These are phyloP conservation scores for Zootermopsis nevadensis DNA, from an alignment of 2,888 invertebrate genomes.

Conservation along the genomic window DNA sequence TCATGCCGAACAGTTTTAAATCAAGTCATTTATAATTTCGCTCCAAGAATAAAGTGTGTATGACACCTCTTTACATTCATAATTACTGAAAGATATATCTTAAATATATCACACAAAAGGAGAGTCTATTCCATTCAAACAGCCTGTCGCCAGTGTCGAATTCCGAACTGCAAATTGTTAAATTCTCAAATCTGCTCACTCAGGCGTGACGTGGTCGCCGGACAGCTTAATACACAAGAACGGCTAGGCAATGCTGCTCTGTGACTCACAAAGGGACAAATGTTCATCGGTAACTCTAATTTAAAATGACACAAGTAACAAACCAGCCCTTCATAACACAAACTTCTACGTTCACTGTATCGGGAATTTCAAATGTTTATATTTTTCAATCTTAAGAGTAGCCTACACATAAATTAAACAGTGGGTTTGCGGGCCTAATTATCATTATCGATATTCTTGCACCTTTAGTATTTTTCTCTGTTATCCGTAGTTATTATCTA, in stretches of 20 bases:
- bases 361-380: too few species aligned
- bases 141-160: not conserved
- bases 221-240: slow-evolving; percentile 21
- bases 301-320: slow-evolving; percentile 12
- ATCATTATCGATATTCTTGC: too few species aligned
- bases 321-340: not conserved
- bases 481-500: too few species aligned
- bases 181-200: not conserved
- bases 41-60: not conserved
- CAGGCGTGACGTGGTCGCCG: not conserved
- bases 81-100: slow-evolving; percentile 5
- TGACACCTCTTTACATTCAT: not conserved
- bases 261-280: not conserved
- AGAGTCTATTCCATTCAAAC: not conserved
- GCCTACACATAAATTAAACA: too few species aligned
- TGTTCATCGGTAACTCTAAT: not conserved
- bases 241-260: not conserved
- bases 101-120: not conserved
- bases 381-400: too few species aligned
- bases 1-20: not conserved
- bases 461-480: too few species aligned
- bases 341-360: too few species aligned
- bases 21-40: not conserved
- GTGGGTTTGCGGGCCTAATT: too few species aligned
- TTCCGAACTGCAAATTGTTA: slow-evolving; percentile 8